phyloP scores from a whole-genome alignment of 2,113 vertebrate species.

The Jaculus jaculus region DNA sequence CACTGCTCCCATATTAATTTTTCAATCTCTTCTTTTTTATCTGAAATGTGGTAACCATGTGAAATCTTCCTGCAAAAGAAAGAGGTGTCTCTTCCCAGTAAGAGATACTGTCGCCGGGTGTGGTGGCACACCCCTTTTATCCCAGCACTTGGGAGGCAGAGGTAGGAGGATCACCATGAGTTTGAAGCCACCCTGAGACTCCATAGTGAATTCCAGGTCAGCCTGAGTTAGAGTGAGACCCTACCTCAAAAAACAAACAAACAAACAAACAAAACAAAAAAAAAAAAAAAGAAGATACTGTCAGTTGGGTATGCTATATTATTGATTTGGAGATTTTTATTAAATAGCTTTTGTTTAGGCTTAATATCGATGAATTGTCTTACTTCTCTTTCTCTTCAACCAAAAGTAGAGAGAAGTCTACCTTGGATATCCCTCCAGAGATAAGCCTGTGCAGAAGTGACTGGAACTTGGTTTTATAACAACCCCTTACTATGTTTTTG shows the following conservation, averaged over 20 bases:
- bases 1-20: conserved; percentile 4
- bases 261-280: too few relatives aligned
- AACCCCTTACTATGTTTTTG: neutral
- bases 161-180: too few relatives aligned
- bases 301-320: neutral
- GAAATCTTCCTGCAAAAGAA: neutral
- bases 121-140: too few relatives aligned
- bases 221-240: too few relatives aligned
- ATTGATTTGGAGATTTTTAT: neutral
- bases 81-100: neutral
- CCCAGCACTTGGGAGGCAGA: too few relatives aligned
- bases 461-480: neutral
- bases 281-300: too few relatives aligned
- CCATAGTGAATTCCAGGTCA: too few relatives aligned
- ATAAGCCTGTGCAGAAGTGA: neutral
- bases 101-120: too few relatives aligned
- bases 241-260: too few relatives aligned
- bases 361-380: neutral
- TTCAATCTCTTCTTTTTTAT: conserved; percentile 11
- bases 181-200: too few relatives aligned
- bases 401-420: neutral
- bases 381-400: neutral
- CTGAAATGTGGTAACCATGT: neutral
- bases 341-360: neutral
- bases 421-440: neutral